Evolutionary conservation across 2,113 vertebrate species (phyloP), one percentile per base, ranked within the genome.

Genomic region (Lathamus discolor): DNA sequence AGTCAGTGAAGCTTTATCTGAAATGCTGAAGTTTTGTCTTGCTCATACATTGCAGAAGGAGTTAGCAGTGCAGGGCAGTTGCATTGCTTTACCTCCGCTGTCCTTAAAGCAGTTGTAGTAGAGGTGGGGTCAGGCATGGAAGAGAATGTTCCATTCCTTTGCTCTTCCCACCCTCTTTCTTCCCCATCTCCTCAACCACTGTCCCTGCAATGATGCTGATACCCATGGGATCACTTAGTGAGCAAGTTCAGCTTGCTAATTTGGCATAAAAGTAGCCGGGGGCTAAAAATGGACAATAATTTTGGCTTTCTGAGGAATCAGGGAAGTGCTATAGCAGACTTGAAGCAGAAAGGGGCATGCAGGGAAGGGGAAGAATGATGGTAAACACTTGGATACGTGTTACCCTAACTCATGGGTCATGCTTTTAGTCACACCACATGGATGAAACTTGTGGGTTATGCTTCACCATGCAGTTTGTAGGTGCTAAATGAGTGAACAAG

Each of bases 161-260:
- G 35, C 39, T 75, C 23, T 43, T 84, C 8, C 11, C 17, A 51
- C 23, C 8, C 14, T 5, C 7, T 77, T 11, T 22, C 28, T 83
- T 87, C 28, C 16, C 11, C 2, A 6, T 0, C n/a, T 59, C 7
- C 11, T 86, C 46, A 27, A 2, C 18, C 1, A 2, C 23, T 3
- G 1, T 68, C 22, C 17, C 27, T 79, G 41, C 76, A 31, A 18
- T 35, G 67, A 43, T 7, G 2, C 13, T 73, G 37, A 2, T 66
- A 35, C 25, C 23, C 0, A 0, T 3, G 3, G 35, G 52, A 43
- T 74, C 35, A 4, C 33, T 75, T 6, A 2, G 9, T 37, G 49
- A 78, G 24, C 27, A 1, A 1, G 17, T 49, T 86, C 55, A 86
- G 37, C 6, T 72, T 67, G 29, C 61, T 39, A 61, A 1, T 51